Percentiles rank a stretch among this genome's conserved stretches.
Evolutionary conservation across 2,797 vertebrate species (phyloP).

Genomic region (Allobates femoralis): DNA sequence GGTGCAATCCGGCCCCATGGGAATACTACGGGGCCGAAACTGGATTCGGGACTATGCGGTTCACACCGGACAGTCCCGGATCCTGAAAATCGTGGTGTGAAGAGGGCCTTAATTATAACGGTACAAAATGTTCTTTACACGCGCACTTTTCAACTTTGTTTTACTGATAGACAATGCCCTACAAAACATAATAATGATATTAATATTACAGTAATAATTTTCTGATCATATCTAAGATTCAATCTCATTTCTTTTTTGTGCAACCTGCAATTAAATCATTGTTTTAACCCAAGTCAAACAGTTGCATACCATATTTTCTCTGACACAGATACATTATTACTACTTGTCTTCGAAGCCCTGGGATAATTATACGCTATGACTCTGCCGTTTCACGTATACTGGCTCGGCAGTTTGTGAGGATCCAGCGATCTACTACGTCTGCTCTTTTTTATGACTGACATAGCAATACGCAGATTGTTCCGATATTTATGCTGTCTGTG

Average conservation of each 20-base stretch:
- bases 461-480: constrained; percentile 99
- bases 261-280: constrained; percentile 69
- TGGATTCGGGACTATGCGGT: no score
- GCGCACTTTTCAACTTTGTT: neutral
- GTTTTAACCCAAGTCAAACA: constrained; percentile 72
- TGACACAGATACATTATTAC: constrained; percentile 93
- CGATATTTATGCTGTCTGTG: constrained; percentile 99
- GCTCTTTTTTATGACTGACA: constrained; percentile 99
- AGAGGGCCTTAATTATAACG: neutral
- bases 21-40: no score
- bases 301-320: constrained; percentile 83
- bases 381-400: constrained; percentile 78
- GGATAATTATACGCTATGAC: constrained; percentile 77
- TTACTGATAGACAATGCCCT: neutral
- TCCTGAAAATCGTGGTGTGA: no score
- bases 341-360: constrained; percentile 73
- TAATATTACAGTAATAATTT: constrained; percentile 56
- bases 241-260: constrained; percentile 63
- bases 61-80: no score
- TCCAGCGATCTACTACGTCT: constrained; percentile 94
- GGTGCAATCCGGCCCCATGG: no score
- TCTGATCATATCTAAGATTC: constrained; percentile 60
- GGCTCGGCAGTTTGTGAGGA: constrained; percentile 83
- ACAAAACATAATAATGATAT: constrained; percentile 54
- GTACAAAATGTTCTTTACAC: neutral